These are phyloP conservation scores for Synergus umbraculus DNA, from an alignment of 2,888 invertebrate species.

Conservation along the genomic window DNA sequence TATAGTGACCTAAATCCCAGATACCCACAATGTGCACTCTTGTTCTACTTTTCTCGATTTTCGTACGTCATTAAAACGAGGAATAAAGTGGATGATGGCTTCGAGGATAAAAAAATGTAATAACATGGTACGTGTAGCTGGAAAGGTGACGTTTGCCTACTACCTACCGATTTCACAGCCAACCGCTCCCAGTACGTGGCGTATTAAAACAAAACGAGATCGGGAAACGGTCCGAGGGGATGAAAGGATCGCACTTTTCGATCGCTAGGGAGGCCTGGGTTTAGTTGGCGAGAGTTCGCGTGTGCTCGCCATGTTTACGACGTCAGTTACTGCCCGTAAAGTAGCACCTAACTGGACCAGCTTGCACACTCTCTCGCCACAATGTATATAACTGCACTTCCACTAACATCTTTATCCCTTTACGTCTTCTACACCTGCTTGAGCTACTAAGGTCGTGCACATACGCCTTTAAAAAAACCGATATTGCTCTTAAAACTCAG, in stretches of 20 bases:
- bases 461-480: slow-evolving; percentile 23
- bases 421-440: slow-evolving; percentile 40
- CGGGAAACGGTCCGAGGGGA: slow-evolving; percentile 35
- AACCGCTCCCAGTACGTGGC: slow-evolving; percentile 29
- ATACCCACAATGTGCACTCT: slow-evolving; percentile 4
- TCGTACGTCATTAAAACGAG: neutral
- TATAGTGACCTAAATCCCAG: slow-evolving; percentile 30
- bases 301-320: slow-evolving; percentile 66
- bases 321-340: slow-evolving; percentile 68
- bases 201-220: slow-evolving; percentile 40
- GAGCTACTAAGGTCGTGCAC: slow-evolving; percentile 19
- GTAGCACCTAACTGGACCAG: slow-evolving; percentile 68
- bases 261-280: slow-evolving; percentile 33
- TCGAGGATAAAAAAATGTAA: slow-evolving; percentile 12
- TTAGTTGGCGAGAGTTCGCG: slow-evolving; percentile 46
- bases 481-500: slow-evolving; percentile 37
- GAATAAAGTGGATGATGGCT: slow-evolving; percentile 34
- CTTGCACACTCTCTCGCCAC: slow-evolving; percentile 52
- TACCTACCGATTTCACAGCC: slow-evolving; percentile 30
- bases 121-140: slow-evolving; percentile 17
- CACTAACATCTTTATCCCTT: slow-evolving; percentile 14
- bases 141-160: slow-evolving; percentile 25
- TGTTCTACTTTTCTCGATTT: slow-evolving; percentile 22
- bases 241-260: slow-evolving; percentile 42
- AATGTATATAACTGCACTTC: slow-evolving; percentile 36